These are phyloP conservation scores for Erinaceus europaeus DNA, from an alignment of 2,113 vertebrate genomes.

Conservation along the genomic window DNA sequence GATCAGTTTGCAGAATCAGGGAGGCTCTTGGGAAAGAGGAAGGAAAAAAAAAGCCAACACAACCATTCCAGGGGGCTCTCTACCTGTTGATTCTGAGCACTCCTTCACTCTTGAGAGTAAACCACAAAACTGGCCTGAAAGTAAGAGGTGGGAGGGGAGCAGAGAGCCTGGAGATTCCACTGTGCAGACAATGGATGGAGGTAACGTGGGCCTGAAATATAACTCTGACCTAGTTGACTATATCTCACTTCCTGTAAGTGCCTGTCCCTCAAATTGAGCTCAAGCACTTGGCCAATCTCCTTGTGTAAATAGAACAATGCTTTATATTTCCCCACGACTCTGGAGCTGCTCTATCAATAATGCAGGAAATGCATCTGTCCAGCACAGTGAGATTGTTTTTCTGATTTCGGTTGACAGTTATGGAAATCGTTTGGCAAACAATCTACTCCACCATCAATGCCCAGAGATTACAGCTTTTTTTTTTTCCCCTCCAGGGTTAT, in stretches of 20 bases:
- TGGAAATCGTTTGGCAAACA: constrained; percentile 99
- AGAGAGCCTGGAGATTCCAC: constrained; percentile 66
- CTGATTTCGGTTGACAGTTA: constrained; percentile 98
- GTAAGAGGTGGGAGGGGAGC: constrained; percentile 53
- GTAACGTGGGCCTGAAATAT: constrained; percentile 89
- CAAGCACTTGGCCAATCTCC: constrained; percentile 98
- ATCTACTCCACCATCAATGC: constrained; percentile 95
- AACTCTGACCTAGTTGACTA: constrained; percentile 92
- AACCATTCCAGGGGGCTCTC: constrained; percentile 32
- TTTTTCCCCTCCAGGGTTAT: no score
- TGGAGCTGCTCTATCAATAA: constrained; percentile 97
- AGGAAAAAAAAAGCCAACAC: neutral
- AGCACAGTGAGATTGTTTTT: constrained; percentile 97
- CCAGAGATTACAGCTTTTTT: constrained; percentile 98
- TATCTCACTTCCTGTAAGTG: constrained; percentile 97
- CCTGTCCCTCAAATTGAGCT: constrained; percentile 94
- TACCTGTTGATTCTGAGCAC: constrained; percentile 49
- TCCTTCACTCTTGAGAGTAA: constrained; percentile 71
- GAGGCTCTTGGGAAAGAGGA: neutral
- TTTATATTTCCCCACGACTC: constrained; percentile 98
- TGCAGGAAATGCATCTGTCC: constrained; percentile 97
- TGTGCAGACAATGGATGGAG: constrained; percentile 81
- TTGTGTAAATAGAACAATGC: constrained; percentile 99
- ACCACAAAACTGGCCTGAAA: constrained; percentile 61
- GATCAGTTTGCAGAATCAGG: neutral